These are phyloP conservation scores for cat (Felis catus) DNA, from an alignment of 2,113 vertebrate species.

Conservation along the genomic window DNA sequence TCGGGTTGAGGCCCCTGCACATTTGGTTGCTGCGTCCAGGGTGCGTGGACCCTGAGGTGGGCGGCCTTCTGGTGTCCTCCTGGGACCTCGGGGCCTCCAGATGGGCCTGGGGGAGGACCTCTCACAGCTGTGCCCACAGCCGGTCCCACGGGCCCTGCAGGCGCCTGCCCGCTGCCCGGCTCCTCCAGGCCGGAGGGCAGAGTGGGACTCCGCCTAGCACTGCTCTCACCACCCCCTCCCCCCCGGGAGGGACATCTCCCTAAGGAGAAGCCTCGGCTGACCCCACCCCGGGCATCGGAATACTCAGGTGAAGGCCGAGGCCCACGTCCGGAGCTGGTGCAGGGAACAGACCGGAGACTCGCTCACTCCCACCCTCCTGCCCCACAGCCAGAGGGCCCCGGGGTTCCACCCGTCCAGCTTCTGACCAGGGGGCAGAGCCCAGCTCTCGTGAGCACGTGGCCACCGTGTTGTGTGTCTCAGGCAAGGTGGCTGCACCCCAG, in stretches of 20 bases:
- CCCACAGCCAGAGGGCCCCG: not conserved
- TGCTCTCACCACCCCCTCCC: not conserved
- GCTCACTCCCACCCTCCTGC: not conserved
- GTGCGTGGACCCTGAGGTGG: too few relatives aligned
- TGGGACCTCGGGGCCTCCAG: too few relatives aligned
- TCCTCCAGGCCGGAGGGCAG: not conserved
- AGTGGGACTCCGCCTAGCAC: not conserved
- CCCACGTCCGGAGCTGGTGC: not conserved
- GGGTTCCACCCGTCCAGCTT: not conserved
- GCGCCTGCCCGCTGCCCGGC: not conserved
- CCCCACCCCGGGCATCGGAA: too few relatives aligned
- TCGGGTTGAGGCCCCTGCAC: not conserved
- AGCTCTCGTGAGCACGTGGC: not conserved
- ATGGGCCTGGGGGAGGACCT: not conserved
- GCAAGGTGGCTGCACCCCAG: not conserved
- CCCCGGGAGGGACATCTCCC: not conserved
- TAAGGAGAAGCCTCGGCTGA: not conserved
- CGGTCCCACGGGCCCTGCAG: not conserved
- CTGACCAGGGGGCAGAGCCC: too few relatives aligned
- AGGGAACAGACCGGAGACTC: not conserved
- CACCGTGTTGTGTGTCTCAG: fast-evolving
- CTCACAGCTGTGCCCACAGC: not conserved
- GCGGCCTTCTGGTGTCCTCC: fast-evolving
- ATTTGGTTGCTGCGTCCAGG: fast-evolving
- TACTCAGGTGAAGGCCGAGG: not conserved